Evolutionary conservation across 2,113 vertebrate genomes (phyloP), one percentile per base, ranked within the genome.

Genomic region (Aegithalos caudatus): DNA sequence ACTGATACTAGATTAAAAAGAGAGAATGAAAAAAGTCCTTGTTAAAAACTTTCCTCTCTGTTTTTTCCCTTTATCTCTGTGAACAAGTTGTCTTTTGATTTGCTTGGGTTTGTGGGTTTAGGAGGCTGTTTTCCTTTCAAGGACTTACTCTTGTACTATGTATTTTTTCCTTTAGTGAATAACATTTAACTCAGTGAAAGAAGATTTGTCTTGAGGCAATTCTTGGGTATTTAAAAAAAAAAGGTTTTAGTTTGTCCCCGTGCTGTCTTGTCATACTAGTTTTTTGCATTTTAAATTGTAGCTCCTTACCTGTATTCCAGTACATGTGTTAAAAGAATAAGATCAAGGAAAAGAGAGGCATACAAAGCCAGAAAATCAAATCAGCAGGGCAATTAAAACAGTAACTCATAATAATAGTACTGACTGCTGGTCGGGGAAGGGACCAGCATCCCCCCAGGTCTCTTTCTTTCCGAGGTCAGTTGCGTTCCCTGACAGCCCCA

Each of bases 21-120:
- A 64, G 77, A 91, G 96, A 92, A 95, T 89, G 96, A 97, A 96
- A 91, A 94, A 95, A 94, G 88, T 96, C 96, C 61, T 95, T 53
- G 35, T 78, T 80, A 96, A 97, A 97, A 97, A 96, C n/a, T 77
- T 79, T 97, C 73, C 95, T 92, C 88, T 90, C 89, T 83, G 93
- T 57, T 89, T 96, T 97, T 95, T 74, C 82, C 70, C 93, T 97
- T 95, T 96, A 90, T 96, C 96, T 97, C 85, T 18, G 57, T 84
- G 93, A 98, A 98, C 97, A 97, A 97, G 96, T 97, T 96, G 88
- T 95, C 96, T 97, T 98, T 98, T 97, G 95, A 98, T 97, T 97
- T 97, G 90, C 97, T 97, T 97, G 97, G 97, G 97, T 96, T 97
- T 96, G 95, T 82, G 89, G 90, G 94, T 88, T 95, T 94, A 97